A percentile compares a stretch with the other conserved stretches of the same genome.
phyloP scores from a whole-genome alignment of 2,888 invertebrate species.

The Rotaria socialis region DNA sequence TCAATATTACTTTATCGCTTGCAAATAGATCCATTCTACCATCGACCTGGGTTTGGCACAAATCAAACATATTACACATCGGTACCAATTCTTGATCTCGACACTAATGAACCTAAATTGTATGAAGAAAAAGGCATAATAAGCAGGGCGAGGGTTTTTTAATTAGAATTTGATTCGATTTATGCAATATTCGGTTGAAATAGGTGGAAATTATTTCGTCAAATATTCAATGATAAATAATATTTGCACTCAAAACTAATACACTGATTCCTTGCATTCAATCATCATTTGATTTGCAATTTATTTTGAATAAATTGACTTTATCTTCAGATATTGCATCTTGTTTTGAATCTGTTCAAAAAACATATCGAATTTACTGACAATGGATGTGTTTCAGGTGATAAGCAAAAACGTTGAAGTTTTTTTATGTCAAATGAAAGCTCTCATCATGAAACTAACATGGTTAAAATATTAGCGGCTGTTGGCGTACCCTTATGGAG shows the following conservation, averaged over 20 bases:
- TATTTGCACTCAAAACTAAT: not conserved
- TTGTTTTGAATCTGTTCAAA: too few species aligned
- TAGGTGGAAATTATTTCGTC: not conserved
- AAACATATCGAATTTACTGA: too few species aligned
- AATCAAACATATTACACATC: not conserved
- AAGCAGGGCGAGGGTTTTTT: not conserved
- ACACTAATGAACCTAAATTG: not conserved
- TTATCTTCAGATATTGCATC: too few species aligned
- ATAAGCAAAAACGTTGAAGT: too few species aligned
- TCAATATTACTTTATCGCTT: not conserved
- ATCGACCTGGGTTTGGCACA: not conserved
- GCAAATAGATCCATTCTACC: not conserved
- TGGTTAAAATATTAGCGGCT: too few species aligned
- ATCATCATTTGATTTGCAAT: too few species aligned
- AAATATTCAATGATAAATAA: not conserved
- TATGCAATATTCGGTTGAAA: not conserved
- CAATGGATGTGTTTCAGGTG: too few species aligned
- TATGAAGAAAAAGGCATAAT: not conserved
- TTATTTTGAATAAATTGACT: too few species aligned
- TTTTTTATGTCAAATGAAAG: too few species aligned
- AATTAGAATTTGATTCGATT: not conserved
- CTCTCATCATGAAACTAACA: too few species aligned
- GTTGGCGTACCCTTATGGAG: too few species aligned
- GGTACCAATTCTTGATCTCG: not conserved
- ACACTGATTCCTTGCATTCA: too few species aligned